Conservation (phyloP, 2,797 vertebrate species). For the Taenioides sp. region DNA sequence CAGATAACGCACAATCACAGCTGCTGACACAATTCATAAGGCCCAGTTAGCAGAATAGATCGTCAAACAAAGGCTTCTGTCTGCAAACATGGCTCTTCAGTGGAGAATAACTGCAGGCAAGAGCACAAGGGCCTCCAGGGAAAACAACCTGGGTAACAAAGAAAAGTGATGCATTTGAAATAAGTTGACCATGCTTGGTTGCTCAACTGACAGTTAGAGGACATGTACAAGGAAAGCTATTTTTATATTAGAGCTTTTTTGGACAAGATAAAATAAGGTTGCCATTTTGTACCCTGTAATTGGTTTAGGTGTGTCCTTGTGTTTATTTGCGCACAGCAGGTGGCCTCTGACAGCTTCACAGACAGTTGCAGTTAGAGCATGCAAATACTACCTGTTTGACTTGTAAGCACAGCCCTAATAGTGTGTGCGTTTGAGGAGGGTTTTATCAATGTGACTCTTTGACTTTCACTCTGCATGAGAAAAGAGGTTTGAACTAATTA, state of each 20-base stretch:
- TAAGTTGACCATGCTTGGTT: constrained; percentile 66
- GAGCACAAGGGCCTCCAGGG: constrained; percentile 54
- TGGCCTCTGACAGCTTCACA: constrained; percentile 44
- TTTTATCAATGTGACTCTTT: constrained; percentile 42
- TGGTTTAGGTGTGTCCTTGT: constrained; percentile 26
- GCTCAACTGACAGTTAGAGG: constrained; percentile 54
- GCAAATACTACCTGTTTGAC: constrained; percentile 72
- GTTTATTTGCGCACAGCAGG: constrained; percentile 42
- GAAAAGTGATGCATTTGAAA: constrained; percentile 65
- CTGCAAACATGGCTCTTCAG: constrained; percentile 72
- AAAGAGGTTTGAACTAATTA: constrained; percentile 65
- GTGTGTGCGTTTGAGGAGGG: constrained; percentile 13
- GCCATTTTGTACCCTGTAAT: constrained; percentile 2
- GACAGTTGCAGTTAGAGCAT: constrained; percentile 52
- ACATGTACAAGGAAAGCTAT: constrained; percentile 24
- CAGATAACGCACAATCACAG: constrained; percentile 78
- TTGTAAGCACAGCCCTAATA: constrained; percentile 25
- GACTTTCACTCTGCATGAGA: constrained; percentile 51
- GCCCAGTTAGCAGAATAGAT: constrained; percentile 66
- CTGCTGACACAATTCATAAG: constrained; percentile 82
- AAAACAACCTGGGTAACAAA: constrained; percentile 74
- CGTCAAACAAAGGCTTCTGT: constrained; percentile 80
- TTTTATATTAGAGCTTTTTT: constrained; percentile 22
- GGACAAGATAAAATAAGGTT: constrained; percentile 10
- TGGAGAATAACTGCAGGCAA: constrained; percentile 67